A percentile compares a stretch with the other conserved stretches of the same genome.
Conservation (phyloP, 2,888 invertebrate genomes). For the Azorinus chamasolen region DNA sequence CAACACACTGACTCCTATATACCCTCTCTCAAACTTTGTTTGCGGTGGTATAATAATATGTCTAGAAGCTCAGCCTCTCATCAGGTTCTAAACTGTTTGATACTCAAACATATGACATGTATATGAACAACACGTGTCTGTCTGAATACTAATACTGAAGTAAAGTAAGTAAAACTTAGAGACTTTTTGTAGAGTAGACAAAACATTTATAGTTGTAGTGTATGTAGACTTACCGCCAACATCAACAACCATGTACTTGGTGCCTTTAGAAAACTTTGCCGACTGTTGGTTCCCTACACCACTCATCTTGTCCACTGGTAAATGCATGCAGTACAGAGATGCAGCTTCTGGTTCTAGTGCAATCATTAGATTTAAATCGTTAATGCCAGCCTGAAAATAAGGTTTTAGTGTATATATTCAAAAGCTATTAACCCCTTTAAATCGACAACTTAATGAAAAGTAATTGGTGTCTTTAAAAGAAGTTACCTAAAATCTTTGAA, state of each 20-base stretch:
- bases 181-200: no score
- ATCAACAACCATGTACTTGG: slow-evolving; percentile 61
- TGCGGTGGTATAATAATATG: no score
- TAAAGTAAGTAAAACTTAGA: no score
- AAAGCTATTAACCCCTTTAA: neutral
- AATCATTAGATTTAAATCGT: slow-evolving; percentile 37
- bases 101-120: no score
- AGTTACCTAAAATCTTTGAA: neutral
- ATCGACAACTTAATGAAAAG: no score
- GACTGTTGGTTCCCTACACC: slow-evolving; percentile 1
- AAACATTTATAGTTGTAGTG: no score
- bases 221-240: slow-evolving; percentile 48
- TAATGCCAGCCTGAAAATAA: slow-evolving; percentile 52
- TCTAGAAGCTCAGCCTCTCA: no score
- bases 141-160: no score
- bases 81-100: no score
- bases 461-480: neutral
- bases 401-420: neutral
- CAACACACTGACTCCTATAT: no score
- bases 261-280: slow-evolving; percentile 29
- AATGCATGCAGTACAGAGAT: slow-evolving; percentile 55
- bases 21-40: no score
- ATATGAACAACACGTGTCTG: no score
- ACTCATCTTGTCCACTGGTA: slow-evolving; percentile 42
- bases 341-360: slow-evolving; percentile 67